Percentiles rank a stretch among this genome's conserved stretches.
These are phyloP conservation scores for Trichonephila inaurata DNA, from an alignment of 1,140 invertebrate genomes.

Conservation along the genomic window DNA sequence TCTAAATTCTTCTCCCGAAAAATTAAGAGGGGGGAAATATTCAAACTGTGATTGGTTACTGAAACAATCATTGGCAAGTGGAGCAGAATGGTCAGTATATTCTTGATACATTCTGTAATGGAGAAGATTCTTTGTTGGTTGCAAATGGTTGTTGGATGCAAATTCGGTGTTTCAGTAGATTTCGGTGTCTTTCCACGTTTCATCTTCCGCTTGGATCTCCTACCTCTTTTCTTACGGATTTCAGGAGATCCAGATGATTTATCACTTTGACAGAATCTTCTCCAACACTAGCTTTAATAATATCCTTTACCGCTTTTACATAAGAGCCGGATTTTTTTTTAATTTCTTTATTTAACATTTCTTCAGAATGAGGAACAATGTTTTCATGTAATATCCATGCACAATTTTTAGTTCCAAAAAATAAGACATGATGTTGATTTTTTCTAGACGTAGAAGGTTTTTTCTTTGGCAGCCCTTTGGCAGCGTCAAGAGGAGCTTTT, in stretches of 20 bases:
- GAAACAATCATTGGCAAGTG: background rate
- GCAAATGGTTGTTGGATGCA: no score
- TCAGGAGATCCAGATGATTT: background rate
- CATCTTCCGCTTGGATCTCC: background rate
- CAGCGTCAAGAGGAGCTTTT: no score
- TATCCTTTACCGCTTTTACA: background rate
- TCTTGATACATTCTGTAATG: background rate
- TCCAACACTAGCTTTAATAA: background rate
- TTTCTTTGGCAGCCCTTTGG: no score
- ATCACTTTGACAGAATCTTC: no score
- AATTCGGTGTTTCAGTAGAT: background rate
- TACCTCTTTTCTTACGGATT: background rate
- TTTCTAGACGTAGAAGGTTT: background rate
- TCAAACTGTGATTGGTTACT: background rate
- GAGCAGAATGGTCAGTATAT: background rate
- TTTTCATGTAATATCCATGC: conserved; percentile 83
- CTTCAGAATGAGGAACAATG: conserved; percentile 88
- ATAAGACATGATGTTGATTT: conserved; percentile 84
- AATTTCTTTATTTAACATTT: background rate
- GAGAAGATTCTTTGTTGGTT: background rate
- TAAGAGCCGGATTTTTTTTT: background rate
- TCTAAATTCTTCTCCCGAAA: background rate
- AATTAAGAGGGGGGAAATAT: background rate
- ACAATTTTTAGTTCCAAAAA: conserved; percentile 95
- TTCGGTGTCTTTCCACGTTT: background rate